phyloP scores from a whole-genome alignment of 1,140 invertebrate genomes.

The Monomorium pharaonis region DNA sequence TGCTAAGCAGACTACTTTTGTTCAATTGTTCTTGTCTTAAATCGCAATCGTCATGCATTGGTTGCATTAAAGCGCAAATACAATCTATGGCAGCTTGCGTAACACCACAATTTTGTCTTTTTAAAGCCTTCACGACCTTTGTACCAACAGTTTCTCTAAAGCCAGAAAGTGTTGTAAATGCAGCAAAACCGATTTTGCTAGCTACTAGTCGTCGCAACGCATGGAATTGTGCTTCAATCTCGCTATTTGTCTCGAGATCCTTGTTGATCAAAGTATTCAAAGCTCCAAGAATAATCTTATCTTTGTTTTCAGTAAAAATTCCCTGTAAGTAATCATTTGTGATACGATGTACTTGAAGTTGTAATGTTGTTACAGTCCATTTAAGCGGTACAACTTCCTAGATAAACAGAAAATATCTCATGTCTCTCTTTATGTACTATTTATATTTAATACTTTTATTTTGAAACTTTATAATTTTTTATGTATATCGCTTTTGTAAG shows the following conservation, averaged over 20 bases:
- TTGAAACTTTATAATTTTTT: neutral
- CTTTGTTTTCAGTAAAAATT: constrained; percentile 99
- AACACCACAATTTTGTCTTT: constrained; percentile 94
- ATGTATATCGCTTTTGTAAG: neutral
- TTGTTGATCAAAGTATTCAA: constrained; percentile 91
- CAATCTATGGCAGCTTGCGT: constrained; percentile 99
- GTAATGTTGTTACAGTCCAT: constrained; percentile 81
- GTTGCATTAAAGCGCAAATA: constrained; percentile 98
- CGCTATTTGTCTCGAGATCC: constrained; percentile 89
- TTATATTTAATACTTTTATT: constrained; percentile 29
- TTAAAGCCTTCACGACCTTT: constrained; percentile 96
- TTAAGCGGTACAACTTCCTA: constrained; percentile 81
- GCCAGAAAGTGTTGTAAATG: constrained; percentile 95
- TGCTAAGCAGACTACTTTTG: constrained; percentile 97
- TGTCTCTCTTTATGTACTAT: constrained; percentile 18
- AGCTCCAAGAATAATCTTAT: constrained; percentile 95
- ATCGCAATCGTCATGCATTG: constrained; percentile 98
- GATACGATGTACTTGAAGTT: constrained; percentile 79
- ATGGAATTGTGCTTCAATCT: constrained; percentile 97
- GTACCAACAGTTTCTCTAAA: constrained; percentile 97
- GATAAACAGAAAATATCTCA: constrained; percentile 75
- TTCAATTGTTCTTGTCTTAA: constrained; percentile 98
- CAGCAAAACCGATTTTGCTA: constrained; percentile 98
- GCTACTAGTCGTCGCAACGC: constrained; percentile 96
- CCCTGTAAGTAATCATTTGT: constrained; percentile 88